Evolutionary conservation across 53 echinoderm and acorn worm genomes (phyloP).

Genomic region (Paelopatides confundens): DNA sequence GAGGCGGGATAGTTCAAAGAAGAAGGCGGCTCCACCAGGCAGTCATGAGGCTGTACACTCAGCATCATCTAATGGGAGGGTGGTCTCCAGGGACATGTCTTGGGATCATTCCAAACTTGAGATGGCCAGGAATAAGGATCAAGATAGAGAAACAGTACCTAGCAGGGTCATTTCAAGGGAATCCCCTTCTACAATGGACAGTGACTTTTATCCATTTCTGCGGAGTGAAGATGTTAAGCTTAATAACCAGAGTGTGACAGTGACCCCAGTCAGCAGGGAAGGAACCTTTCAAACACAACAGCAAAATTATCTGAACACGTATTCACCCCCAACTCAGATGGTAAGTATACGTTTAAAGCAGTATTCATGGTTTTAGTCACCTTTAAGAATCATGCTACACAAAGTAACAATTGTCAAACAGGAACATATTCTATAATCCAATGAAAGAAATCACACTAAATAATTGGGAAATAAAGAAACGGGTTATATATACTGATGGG

Average conservation of each 20-base stretch:
- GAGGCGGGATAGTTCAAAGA: conserved; percentile 62
- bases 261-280: conserved; percentile 55
- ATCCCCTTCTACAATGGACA: conserved; percentile 31
- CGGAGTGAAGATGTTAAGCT: conserved; percentile 80
- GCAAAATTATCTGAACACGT: conserved; percentile 7
- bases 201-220: conserved; percentile 92
- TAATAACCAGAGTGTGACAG: conserved; percentile 66
- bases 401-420: too few species aligned
- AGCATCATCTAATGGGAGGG: not conserved
- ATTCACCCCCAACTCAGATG: not conserved
- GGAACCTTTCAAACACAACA: conserved; percentile 21
- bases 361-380: too few species aligned
- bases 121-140: not conserved
- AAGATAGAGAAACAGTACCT: not conserved
- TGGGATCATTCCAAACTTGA: not conserved
- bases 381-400: too few species aligned
- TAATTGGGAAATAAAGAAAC: too few species aligned
- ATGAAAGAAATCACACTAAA: too few species aligned
- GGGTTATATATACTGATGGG: too few species aligned
- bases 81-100: not conserved
- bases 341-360: not conserved
- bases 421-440: too few species aligned
- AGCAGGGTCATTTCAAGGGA: not conserved
- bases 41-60: not conserved
- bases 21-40: not conserved